Evolutionary conservation across 2,113 vertebrate species (phyloP).

Genomic region (Poecile atricapillus): DNA sequence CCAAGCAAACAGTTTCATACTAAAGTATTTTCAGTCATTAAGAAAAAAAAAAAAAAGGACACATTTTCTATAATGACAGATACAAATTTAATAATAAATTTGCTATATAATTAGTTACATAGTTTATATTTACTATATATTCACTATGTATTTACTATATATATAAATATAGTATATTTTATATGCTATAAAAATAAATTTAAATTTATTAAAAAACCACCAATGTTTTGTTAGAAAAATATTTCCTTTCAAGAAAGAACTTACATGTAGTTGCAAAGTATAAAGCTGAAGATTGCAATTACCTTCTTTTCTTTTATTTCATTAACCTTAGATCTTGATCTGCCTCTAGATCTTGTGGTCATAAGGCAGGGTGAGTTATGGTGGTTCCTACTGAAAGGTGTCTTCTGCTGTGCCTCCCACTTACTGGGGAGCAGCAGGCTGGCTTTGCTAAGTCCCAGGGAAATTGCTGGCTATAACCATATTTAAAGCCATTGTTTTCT

Average conservation of each 20-base stretch:
- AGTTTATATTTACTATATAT: too few species aligned
- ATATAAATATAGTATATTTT: too few species aligned
- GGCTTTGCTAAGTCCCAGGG: not conserved
- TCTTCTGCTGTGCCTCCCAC: not conserved
- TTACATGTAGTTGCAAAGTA: not conserved
- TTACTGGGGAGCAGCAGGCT: not conserved
- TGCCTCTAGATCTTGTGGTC: not conserved
- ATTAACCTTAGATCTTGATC: not conserved
- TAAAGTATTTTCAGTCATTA: not conserved
- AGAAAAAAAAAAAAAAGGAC: not conserved
- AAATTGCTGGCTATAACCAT: not conserved
- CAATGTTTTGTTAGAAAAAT: not conserved
- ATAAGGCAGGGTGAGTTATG: not conserved
- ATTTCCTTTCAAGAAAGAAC: not conserved
- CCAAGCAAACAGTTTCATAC: not conserved
- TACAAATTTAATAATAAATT: not conserved
- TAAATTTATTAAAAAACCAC: not conserved
- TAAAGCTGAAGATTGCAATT: not conserved
- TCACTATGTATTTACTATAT: too few species aligned
- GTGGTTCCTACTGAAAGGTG: not conserved
- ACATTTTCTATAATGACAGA: not conserved
- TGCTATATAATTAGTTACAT: too few species aligned
- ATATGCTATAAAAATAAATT: too few species aligned
- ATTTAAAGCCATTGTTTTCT: not conserved
- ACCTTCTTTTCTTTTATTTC: not conserved